Evolutionary conservation across 2,113 vertebrate genomes (phyloP), one percentile per base, ranked within the genome.

Genomic region (Microtus oregoni): DNA sequence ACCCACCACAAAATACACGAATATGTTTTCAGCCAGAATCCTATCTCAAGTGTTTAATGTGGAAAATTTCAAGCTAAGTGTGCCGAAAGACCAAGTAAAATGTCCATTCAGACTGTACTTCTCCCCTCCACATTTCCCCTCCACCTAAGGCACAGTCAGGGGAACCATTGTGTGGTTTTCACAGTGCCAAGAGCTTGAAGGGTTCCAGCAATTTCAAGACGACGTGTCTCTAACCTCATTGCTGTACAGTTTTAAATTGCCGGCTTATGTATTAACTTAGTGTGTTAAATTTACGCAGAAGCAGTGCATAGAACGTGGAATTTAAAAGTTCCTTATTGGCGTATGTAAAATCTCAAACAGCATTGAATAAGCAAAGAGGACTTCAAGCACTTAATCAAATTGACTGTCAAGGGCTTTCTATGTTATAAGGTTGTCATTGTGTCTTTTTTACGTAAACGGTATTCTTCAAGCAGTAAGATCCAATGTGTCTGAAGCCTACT

Each of bases 381-480:
- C 76, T 85, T 79, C 20, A 68, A 50, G 20, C 13, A 55, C 58
- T 85, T 91, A 87, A 95, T 95, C 95, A 88, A 96, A 94, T 50
- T 87, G 91, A 72, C 30, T 85, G 83, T 82, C 73, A 92, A 96
- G 94, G 93, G 73, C 38, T 95, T 88, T 93, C 58, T 50, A 77
- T 77, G 70, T 67, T 91, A 89, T 91, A 79, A 67, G 30, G 61
- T 83, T 97, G 35, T 77, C 58, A 26, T 87, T 87, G 32, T 77
- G 63, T 86, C 41, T 13, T 85, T 95, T 93, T 89, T 87, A 96
- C 87, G 93, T 96, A 94, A 96, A 96, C 82, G n/a, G 55, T 86
- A 94, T 77, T 96, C 86, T 97, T 79, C 9, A 5, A 86, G 28
- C 41, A 93, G 86, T 90, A 55, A 93, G 79, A 65, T 92, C 72